Percentiles rank a stretch among this genome's conserved stretches.
These are phyloP conservation scores for Pemphigus obesinymphae DNA, from an alignment of 1,140 invertebrate genomes.

Conservation along the genomic window DNA sequence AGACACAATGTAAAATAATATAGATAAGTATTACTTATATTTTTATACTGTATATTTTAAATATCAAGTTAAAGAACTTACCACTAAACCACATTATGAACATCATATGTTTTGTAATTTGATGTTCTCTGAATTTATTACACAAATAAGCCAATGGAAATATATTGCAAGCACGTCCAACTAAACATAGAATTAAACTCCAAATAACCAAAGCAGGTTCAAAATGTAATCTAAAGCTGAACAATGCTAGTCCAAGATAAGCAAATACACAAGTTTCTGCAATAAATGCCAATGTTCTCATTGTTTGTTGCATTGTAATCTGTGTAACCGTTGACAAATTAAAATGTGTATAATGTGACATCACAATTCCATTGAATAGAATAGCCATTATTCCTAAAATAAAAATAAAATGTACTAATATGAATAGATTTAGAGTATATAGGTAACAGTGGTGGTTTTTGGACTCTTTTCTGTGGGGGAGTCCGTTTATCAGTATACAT, in stretches of 20 bases:
- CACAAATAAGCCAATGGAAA: slow-evolving; percentile 90
- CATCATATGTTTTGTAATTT: slow-evolving; percentile 97
- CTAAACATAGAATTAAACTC: slow-evolving; percentile 86
- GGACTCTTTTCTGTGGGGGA: too few relatives aligned
- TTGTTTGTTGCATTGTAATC: slow-evolving; percentile 98
- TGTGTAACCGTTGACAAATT: slow-evolving; percentile 97
- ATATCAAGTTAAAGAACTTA: slow-evolving; percentile 51
- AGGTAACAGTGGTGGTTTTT: too few relatives aligned
- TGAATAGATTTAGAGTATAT: not conserved
- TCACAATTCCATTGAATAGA: slow-evolving; percentile 96
- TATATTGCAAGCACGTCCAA: slow-evolving; percentile 93
- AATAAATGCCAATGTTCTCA: slow-evolving; percentile 94
- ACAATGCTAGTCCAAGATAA: slow-evolving; percentile 95
- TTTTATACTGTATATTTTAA: not conserved
- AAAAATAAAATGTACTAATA: slow-evolving; percentile 44
- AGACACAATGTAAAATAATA: too few relatives aligned
- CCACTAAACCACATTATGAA: slow-evolving; percentile 99
- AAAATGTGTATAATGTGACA: slow-evolving; percentile 99
- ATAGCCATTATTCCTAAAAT: slow-evolving; percentile 96
- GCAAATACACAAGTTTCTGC: slow-evolving; percentile 99
- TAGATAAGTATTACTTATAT: too few relatives aligned
- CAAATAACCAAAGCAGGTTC: slow-evolving; percentile 82
- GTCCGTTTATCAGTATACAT: too few relatives aligned
- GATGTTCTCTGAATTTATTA: slow-evolving; percentile 94
- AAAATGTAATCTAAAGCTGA: slow-evolving; percentile 83